These are phyloP conservation scores for Borostomias antarcticus DNA, from an alignment of 2,797 vertebrate genomes.

Conservation along the genomic window DNA sequence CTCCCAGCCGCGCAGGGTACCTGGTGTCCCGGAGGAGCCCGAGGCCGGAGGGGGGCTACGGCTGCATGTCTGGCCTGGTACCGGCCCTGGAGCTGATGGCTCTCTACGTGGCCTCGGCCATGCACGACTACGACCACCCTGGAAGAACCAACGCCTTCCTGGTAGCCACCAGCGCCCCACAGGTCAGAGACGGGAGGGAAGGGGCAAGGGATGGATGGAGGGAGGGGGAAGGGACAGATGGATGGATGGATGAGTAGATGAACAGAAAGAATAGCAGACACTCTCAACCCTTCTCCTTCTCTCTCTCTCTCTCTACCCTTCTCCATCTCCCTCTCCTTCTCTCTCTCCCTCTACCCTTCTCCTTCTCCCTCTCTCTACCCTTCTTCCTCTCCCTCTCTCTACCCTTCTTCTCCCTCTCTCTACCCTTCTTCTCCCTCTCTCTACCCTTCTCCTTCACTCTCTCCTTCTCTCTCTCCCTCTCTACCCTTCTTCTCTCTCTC, in stretches of 20 bases:
- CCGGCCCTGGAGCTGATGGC: conserved; percentile 96
- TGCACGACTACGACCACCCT: conserved; percentile 98
- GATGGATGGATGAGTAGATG: conserved; percentile 1
- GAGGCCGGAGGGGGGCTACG: conserved; percentile 79
- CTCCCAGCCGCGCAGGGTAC: conserved; percentile 82
- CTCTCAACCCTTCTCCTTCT: neutral
- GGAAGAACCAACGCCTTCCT: conserved; percentile 97
- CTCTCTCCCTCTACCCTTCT: too few species aligned
- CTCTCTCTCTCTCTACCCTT: too few species aligned
- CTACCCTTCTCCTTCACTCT: too few species aligned
- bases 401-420: too few species aligned
- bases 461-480: too few species aligned
- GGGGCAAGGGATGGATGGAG: neutral
- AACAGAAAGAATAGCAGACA: too few species aligned
- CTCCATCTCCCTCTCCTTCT: too few species aligned
- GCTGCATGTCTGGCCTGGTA: conserved; percentile 89
- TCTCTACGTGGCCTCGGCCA: conserved; percentile 94
- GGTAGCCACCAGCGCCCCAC: conserved; percentile 93
- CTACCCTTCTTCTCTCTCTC: too few species aligned
- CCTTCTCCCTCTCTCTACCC: too few species aligned
- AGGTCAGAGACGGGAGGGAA: conserved; percentile 40
- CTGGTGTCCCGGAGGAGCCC: conserved; percentile 86
- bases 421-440: too few species aligned
- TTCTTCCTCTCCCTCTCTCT: too few species aligned
- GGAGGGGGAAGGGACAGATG: neutral